Conservation (phyloP, 2,888 invertebrate genomes). For the Danaus chrysippus region DNA sequence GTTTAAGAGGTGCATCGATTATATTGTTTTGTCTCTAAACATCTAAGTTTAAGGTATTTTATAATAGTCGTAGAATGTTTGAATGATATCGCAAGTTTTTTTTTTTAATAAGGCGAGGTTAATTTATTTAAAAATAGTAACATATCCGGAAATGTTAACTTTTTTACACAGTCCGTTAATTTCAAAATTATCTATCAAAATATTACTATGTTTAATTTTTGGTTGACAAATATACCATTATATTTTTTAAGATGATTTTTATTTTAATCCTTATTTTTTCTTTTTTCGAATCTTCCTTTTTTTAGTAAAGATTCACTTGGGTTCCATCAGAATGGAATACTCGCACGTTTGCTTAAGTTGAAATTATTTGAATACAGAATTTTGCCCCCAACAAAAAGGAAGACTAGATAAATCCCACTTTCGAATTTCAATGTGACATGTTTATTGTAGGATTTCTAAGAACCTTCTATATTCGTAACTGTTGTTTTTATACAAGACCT, state of each 20-base stretch:
- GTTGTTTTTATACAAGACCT: too few species aligned
- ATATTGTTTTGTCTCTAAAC: slow-evolving; percentile 50
- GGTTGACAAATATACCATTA: slow-evolving; percentile 77
- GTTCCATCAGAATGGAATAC: too few species aligned
- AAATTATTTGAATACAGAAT: too few species aligned
- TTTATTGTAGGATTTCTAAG: too few species aligned
- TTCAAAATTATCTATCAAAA: slow-evolving; percentile 65
- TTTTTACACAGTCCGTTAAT: slow-evolving; percentile 61
- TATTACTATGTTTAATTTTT: slow-evolving; percentile 74
- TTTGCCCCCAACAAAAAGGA: too few species aligned
- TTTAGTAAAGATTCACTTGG: too few species aligned
- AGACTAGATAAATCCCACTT: too few species aligned
- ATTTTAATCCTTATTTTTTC: slow-evolving; percentile 16
- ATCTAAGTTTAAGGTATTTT: slow-evolving; percentile 46
- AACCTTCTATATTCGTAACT: too few species aligned
- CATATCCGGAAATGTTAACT: slow-evolving; percentile 60
- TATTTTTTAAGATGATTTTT: slow-evolving; percentile 58
- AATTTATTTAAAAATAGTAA: slow-evolving; percentile 51
- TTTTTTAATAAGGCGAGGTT: slow-evolving; percentile 29
- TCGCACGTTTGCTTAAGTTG: too few species aligned
- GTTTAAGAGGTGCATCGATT: slow-evolving; percentile 66
- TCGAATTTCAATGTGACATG: too few species aligned
- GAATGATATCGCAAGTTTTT: slow-evolving; percentile 35
- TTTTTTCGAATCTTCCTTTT: not conserved
- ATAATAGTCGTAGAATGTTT: slow-evolving; percentile 40